Evolutionary conservation across 2,113 vertebrate genomes (phyloP).

Genomic region (Tiliqua scincoides): DNA sequence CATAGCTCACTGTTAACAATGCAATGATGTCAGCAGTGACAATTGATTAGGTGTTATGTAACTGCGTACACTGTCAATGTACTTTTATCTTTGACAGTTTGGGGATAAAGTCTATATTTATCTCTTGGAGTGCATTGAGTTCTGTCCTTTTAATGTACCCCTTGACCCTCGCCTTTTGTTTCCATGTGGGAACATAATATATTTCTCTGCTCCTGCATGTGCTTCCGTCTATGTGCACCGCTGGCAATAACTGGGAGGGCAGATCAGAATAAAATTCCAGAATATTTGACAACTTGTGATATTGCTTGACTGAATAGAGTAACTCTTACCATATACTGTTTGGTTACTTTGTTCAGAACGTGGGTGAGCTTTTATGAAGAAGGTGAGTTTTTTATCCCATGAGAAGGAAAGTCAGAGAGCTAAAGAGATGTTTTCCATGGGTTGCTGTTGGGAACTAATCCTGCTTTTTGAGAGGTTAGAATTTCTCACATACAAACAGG

Average conservation of each 20-base stretch:
- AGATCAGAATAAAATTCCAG: neutral
- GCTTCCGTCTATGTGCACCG: neutral
- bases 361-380: neutral
- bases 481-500: neutral
- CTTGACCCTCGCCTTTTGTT: neutral
- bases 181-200: neutral
- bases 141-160: neutral
- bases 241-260: neutral
- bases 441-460: neutral
- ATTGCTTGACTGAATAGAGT: neutral
- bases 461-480: neutral
- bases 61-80: neutral
- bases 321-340: neutral
- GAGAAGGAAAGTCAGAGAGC: neutral
- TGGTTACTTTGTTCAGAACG: neutral
- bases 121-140: neutral
- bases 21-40: neutral
- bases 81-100: constrained; percentile 11
- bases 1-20: neutral
- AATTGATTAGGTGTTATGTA: constrained; percentile 29
- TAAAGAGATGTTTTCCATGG: neutral
- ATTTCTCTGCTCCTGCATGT: neutral
- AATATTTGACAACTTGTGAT: neutral
- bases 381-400: neutral
- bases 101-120: constrained; percentile 24